Base-by-base conservation (phyloP, 2,113 vertebrate species). In the Xenopus borealis region DNA sequence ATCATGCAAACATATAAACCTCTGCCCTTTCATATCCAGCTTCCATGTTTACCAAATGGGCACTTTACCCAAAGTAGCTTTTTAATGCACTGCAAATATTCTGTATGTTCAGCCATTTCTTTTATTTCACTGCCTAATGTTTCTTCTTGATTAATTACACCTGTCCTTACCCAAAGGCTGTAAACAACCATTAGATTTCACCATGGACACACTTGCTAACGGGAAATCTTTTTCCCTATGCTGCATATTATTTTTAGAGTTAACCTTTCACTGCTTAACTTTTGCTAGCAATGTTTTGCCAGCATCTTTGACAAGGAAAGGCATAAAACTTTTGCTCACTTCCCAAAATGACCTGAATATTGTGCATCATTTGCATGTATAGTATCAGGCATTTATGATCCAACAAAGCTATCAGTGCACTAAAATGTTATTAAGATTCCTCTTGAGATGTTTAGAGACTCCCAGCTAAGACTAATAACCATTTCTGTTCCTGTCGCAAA, bases 171-270 rank as follows among this genome's bases (percentile, higher is more conserved):
- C 78, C 78, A 0, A 79, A 71, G 80, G 80, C 84, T 80, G 75
- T 79, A 85, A 87, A 82, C 83, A 83, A 79, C 74, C 78, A 62
- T 20, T 71, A 53, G 30, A 57, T 3, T 50, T 59, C 70, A 72
- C 81, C 81, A 81, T 76, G 73, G 61, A 72, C 76, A 78, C 33
- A 40, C 33, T 40, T 40, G 33, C 84, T 85, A 83, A 86, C 85
- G 80, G 80, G 85, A 78, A 80, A 78, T 82, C 76, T 53, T 66
- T 55, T 81, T 78, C 82, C 82, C 81, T 79, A 80, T 69, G 80
- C 84, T 75, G 81, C 79, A 81, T 79, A 82, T 40, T 40, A 40
- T 85, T 83, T 81, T 83, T 81, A 80, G 83, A 80, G 83, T 87
- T 85, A 86, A 50, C 46, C 23, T 23, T 66, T 72, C 17, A 57